Evolutionary conservation across 2,797 vertebrate genomes (phyloP), one percentile per base, ranked within the genome.

Genomic region (Siniperca scherzeri): DNA sequence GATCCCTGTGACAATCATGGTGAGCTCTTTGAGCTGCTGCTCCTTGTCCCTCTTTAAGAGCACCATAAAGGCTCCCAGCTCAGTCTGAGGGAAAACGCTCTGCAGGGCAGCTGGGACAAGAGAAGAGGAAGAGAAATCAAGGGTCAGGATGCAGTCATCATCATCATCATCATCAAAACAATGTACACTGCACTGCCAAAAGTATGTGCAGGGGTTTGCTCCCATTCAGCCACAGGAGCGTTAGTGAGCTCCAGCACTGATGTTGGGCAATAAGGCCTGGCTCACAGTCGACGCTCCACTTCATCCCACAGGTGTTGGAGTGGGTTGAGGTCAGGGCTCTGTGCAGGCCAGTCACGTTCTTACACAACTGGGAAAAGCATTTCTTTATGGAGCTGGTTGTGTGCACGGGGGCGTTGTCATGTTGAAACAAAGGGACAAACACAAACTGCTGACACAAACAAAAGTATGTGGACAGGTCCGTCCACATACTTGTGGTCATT

Each of bases 31-130:
- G 65, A 99, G 94, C 82, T 97, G 96, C 65, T 94, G 91, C 64
- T 99, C 97, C 94, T 98, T 99, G 66, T 97, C 96, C 85, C 85
- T 95, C 91, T 96, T 98, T 50, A 62, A 70, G 27, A 98, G 96
- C 10, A 94, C 94, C 82, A 97, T 90, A 93, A 99, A 99, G 60
- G 94, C 86, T 25, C 84, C 93, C 78, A 99, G 92, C 74, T 97
- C 96, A 46, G 92, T 83, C 50, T 92, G 96, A 52, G 97, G 96
- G 78, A 99, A 98, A 62, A 99, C 56, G 70, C 97, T 98, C 93
- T 98, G 98, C 61, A 99, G 91, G 13, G 97, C 98, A 82, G 97
- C 98, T 99, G 82, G 6, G 89, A 60, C 22, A 60, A 87, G 42
- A 80, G 75, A 89, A 22, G 59, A 44, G 1, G 36, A 16, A 40